A percentile compares a stretch with the other conserved stretches of the same genome.
Conservation (phyloP, 2,113 vertebrate species). For the Glaucidium brasilianum region DNA sequence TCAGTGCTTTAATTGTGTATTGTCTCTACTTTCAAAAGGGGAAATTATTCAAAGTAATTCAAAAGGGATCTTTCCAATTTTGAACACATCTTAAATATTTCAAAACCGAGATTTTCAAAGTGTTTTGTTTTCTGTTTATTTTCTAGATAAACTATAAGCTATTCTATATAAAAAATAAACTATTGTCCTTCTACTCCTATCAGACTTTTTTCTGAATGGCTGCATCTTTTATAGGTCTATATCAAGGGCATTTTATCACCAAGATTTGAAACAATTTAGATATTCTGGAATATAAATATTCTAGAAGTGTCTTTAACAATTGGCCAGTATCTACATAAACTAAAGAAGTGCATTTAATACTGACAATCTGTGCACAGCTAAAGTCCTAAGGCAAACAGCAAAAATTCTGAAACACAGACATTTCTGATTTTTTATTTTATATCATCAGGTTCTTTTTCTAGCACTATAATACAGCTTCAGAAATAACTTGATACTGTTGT, state of each 20-base stretch:
- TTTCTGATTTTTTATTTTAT: background rate
- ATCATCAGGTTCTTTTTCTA: background rate
- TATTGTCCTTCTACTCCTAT: background rate
- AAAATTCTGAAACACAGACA: background rate
- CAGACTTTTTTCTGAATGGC: background rate
- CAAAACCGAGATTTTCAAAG: background rate
- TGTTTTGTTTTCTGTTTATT: background rate
- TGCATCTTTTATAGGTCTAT: background rate
- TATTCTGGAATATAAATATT: background rate
- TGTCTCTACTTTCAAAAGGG: background rate
- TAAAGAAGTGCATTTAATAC: background rate
- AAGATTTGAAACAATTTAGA: background rate
- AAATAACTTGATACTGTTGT: background rate
- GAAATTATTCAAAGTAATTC: background rate
- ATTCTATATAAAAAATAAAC: background rate
- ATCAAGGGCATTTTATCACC: background rate
- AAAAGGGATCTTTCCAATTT: background rate
- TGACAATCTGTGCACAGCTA: background rate
- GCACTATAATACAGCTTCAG: background rate
- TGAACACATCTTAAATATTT: background rate
- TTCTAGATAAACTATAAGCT: background rate
- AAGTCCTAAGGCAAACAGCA: background rate
- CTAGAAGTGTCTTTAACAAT: background rate
- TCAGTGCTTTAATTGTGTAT: background rate
- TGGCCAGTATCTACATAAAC: background rate